A percentile compares a stretch with the other conserved stretches of the same genome.
Evolutionary conservation across 2,888 invertebrate species (phyloP).

Genomic region (Ecliptopera silaceata): DNA sequence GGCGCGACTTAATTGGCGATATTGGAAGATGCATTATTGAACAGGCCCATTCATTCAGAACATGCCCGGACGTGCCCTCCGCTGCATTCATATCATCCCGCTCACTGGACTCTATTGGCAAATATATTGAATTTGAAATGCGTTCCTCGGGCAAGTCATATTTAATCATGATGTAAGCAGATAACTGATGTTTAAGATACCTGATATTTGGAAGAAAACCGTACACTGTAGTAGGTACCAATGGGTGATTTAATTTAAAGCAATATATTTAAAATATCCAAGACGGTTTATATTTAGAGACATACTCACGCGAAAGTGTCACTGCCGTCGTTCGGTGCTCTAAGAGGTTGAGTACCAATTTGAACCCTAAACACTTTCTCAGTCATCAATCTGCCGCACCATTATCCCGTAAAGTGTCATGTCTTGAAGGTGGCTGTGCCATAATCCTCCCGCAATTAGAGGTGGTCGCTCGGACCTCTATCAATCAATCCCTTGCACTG

Average conservation of each 20-base stretch:
- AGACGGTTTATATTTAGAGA: too few relatives aligned
- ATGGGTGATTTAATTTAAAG: too few relatives aligned
- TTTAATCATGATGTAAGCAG: too few relatives aligned
- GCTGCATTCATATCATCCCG: neutral
- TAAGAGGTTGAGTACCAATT: neutral
- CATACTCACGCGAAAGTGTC: too few relatives aligned
- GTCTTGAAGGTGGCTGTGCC: neutral
- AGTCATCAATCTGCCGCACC: neutral
- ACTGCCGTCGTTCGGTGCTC: neutral
- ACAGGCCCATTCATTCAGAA: conserved; percentile 9
- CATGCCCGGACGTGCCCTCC: neutral
- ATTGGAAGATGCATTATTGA: conserved; percentile 25
- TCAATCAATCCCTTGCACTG: conserved; percentile 24
- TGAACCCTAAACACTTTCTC: neutral
- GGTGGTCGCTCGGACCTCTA: conserved; percentile 10
- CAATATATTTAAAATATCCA: too few relatives aligned
- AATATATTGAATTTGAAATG: neutral
- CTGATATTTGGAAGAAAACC: too few relatives aligned
- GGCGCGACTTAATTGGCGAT: conserved; percentile 20
- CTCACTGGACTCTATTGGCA: neutral
- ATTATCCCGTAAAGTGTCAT: neutral
- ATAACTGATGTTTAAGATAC: too few relatives aligned
- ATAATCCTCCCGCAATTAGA: conserved; percentile 16
- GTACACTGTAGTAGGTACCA: too few relatives aligned
- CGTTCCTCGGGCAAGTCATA: too few relatives aligned